Base-by-base conservation (phyloP, 2,888 invertebrate genomes). In the Lottia gigantea region DNA sequence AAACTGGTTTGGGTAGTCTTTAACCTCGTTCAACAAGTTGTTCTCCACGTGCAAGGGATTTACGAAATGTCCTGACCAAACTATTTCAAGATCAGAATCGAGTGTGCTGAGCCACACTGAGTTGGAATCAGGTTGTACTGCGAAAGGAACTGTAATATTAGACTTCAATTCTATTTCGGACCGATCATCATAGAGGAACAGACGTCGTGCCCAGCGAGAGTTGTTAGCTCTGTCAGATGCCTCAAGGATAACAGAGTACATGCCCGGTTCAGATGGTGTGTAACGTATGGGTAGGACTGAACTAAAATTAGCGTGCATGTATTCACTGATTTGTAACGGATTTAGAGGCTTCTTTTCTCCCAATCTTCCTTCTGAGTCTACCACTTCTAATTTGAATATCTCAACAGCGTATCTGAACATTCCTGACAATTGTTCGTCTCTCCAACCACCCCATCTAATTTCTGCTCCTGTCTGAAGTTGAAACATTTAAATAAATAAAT, bases 21-120 rank as follows among this genome's bases (percentile, higher is more conserved):
- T 62, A 0, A 81, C 73, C 26, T 49, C 46, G 25, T 75, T 75
- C 16, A 79, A 68, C 25, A 77, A 66, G 1, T 71, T 55, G 7
- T 70, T 71, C 7, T 76, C 71, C 15, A 73, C 71, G 31, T 78
- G 79, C 7, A 77, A n/a, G 40, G 70, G 31, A 67, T 80, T 80
- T 12, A 66, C 45, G 64, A 81, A 80, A 46, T 76, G 74, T 1
- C 67, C 67, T n/a, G 46, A 40, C 81, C 80, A 81, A 2, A 61
- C 62, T 11, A 81, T 70, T 0, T 11, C 62, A 15, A 81, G 65
- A 4, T 25, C 55, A 23, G 12, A 19, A 19, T 55, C 40, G 25
- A 62, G 45, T 31, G n/a, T 68, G 25, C 7, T 40, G 4, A 19
- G 45, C 62, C 23, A 62, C 16, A 46, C 63, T 61, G 55, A n/a